Percentiles rank a stretch among this genome's conserved stretches.
Evolutionary conservation across 2,888 invertebrate species (phyloP).

Genomic region (Protophormia terraenovae): DNA sequence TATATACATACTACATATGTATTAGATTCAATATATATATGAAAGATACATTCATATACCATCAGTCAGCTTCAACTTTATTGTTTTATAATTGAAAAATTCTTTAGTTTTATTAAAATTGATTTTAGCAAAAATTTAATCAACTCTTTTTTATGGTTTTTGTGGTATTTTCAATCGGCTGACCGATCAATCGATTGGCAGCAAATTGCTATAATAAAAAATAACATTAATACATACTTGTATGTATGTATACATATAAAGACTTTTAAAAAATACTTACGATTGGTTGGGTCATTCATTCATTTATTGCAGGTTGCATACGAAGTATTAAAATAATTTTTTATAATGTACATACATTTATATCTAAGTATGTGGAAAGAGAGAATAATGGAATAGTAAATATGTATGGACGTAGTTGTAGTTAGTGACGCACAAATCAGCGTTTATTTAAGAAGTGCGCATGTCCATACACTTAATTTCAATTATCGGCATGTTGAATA

Average conservation of each 20-base stretch:
- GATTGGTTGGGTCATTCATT: slow-evolving; percentile 67
- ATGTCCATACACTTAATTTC: slow-evolving; percentile 58
- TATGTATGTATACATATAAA: slow-evolving; percentile 22
- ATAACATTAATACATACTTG: neutral
- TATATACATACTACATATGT: neutral
- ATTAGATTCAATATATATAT: neutral
- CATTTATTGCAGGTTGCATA: slow-evolving; percentile 48
- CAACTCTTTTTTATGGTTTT: slow-evolving; percentile 15
- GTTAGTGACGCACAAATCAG: slow-evolving; percentile 67
- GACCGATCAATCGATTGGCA: slow-evolving; percentile 45
- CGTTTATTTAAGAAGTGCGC: slow-evolving; percentile 59
- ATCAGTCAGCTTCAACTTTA: slow-evolving; percentile 17
- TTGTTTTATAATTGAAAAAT: slow-evolving; percentile 51
- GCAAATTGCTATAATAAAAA: neutral
- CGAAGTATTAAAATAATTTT: slow-evolving; percentile 14
- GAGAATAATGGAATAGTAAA: neutral
- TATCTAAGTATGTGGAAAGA: neutral
- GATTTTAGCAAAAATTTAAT: slow-evolving; percentile 55
- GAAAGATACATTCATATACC: neutral
- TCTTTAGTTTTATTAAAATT: slow-evolving; percentile 53
- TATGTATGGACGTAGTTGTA: neutral
- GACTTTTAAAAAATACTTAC: slow-evolving; percentile 49
- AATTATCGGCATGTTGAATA: slow-evolving; percentile 24
- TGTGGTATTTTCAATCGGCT: slow-evolving; percentile 9
- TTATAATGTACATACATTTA: neutral